Conservation (phyloP, 1,140 invertebrate genomes). For the Nebria ingens region DNA sequence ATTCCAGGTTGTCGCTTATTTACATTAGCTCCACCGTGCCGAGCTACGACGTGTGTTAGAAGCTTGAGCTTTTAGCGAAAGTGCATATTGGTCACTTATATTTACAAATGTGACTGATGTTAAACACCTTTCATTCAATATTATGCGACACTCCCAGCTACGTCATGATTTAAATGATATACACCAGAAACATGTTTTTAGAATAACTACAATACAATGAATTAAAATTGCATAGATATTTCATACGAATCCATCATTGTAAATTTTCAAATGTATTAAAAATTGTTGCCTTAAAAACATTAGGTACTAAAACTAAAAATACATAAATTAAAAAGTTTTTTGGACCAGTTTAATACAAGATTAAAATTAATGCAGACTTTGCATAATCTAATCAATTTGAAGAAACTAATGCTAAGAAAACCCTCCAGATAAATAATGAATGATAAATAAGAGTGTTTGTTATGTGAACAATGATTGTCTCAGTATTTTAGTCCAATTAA, state of each 20-base stretch:
- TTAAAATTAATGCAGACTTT: no score
- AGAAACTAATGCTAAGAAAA: no score
- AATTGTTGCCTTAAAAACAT: background rate
- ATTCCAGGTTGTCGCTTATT: conserved; percentile 7
- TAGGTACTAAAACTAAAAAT: background rate
- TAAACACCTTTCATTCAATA: background rate
- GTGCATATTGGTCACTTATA: conserved; percentile 8
- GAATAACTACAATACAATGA: background rate
- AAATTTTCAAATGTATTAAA: background rate
- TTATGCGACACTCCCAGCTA: background rate
- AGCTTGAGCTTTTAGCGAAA: background rate
- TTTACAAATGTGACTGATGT: conserved; percentile 1
- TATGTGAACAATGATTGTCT: no score
- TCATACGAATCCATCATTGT: background rate
- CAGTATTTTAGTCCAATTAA: no score
- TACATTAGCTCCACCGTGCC: no score
- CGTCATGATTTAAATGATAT: background rate
- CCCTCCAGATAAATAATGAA: no score
- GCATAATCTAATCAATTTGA: no score
- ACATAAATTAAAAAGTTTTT: no score
- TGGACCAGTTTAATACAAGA: no score
- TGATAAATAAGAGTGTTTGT: no score
- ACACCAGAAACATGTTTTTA: background rate
- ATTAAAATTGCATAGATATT: background rate
- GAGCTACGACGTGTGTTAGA: background rate